Base-by-base conservation (phyloP, 2,797 vertebrate genomes). In the Simalia tracyae region DNA sequence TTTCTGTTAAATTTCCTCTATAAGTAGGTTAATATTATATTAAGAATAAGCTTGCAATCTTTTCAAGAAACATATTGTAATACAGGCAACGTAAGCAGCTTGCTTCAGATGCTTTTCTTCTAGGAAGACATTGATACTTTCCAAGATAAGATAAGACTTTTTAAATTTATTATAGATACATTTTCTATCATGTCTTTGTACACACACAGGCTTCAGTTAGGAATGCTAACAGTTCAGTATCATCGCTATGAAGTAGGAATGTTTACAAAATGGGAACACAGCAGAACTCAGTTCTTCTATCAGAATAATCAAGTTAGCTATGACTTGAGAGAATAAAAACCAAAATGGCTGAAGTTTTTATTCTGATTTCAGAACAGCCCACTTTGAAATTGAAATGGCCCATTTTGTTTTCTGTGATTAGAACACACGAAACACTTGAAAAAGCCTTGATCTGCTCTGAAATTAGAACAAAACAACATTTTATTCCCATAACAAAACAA, bases 1-100 rank as follows among this genome's bases (percentile, higher is more conserved):
- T 93, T 87, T 24, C 36, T 72, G n/a, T 86, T 9, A 14, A 86
- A 28, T 68, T 95, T 90, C 72, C 86, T 60, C 3, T 0, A 9
- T 72, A 91, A 9, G 89, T 92, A 63, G 91, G 60, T 91, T 85
- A 57, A n/a, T 68, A 46, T 81, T 81, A 81, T 22, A 42, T 50
- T 36, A 81, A 72, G 14, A 90, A 26, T 57, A 50, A 81, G 87
- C 11, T 22, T 68, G 84, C 14, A 81, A 7, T 63, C 26, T 31
- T 61, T 24, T 5, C 60, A 57, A 64, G 46, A 64, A 84, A 31
- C 24, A 56, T 59, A 15, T 89, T 90, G 42, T 15, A 87, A 76
- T 57, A 56, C 15, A 86, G 54, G 64, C 50, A 89, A 42, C 5
- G 19, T 57, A 86, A 31, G 54, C 2, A 42, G 56, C 10, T 86